phyloP scores from a whole-genome alignment of 2,888 invertebrate species.

The Phrixothrix hirtus region DNA sequence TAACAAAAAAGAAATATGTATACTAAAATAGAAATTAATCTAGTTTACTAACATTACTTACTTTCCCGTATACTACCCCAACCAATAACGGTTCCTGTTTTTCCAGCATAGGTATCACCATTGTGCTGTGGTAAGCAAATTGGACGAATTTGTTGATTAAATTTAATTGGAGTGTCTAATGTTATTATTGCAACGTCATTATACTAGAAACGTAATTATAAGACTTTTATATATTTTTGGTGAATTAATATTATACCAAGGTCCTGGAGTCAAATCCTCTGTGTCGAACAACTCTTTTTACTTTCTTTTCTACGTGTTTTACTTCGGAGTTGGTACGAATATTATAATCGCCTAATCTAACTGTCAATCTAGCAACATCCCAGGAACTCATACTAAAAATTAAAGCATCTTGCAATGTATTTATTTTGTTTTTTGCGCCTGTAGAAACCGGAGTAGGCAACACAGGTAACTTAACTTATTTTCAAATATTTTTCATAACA shows the following conservation, averaged over 20 bases:
- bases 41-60: no score
- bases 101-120: slow-evolving; percentile 65
- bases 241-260: slow-evolving; percentile 61
- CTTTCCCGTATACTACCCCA: slow-evolving; percentile 86
- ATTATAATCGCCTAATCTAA: slow-evolving; percentile 81
- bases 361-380: slow-evolving; percentile 83
- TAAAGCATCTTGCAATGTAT: no score
- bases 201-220: slow-evolving; percentile 72
- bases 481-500: no score
- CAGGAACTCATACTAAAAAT: slow-evolving; percentile 81
- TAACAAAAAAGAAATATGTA: no score
- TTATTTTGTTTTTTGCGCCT: no score
- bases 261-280: slow-evolving; percentile 82
- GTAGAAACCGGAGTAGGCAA: no score
- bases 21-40: no score
- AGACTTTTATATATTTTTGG: no score
- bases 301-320: slow-evolving; percentile 75
- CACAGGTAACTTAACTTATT: no score
- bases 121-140: slow-evolving; percentile 70
- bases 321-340: slow-evolving; percentile 76
- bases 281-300: slow-evolving; percentile 83
- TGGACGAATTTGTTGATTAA: slow-evolving; percentile 72
- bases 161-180: slow-evolving; percentile 74
- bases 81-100: slow-evolving; percentile 79
- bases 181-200: slow-evolving; percentile 84